These are phyloP conservation scores for Gymnorhina tibicen DNA, from an alignment of 2,113 vertebrate genomes.

Conservation along the genomic window DNA sequence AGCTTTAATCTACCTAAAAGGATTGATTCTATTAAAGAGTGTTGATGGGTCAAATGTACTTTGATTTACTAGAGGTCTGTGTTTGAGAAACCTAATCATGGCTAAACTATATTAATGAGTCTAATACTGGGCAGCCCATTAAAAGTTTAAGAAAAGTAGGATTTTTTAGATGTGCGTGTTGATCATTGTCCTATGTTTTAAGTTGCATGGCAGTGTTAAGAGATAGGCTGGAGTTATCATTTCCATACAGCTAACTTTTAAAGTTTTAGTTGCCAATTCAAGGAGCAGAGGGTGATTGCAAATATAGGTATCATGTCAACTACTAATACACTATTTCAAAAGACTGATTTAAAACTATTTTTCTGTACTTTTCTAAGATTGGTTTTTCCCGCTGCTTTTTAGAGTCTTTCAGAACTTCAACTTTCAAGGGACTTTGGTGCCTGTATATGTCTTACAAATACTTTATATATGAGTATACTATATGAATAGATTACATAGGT, in stretches of 20 bases:
- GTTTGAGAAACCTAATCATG: neutral
- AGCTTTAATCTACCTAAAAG: neutral
- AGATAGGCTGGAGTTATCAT: neutral
- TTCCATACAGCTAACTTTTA: neutral
- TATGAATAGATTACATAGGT: neutral
- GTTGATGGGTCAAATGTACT: neutral
- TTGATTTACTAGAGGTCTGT: neutral
- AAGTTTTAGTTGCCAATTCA: neutral
- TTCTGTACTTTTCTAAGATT: neutral
- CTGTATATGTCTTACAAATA: neutral
- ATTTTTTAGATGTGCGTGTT: neutral
- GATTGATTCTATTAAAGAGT: neutral
- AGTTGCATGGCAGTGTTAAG: neutral
- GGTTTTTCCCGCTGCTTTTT: neutral
- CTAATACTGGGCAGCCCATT: neutral
- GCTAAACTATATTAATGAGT: neutral
- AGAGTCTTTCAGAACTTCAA: neutral
- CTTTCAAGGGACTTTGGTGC: neutral
- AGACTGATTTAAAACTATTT: neutral
- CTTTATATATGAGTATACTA: neutral
- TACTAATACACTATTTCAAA: neutral
- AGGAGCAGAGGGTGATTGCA: neutral
- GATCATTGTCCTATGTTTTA: neutral
- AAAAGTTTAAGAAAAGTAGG: neutral
- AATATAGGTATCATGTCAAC: neutral